These are phyloP conservation scores for Oncorhynchus keta DNA, from an alignment of 2,113 vertebrate genomes.

Conservation along the genomic window DNA sequence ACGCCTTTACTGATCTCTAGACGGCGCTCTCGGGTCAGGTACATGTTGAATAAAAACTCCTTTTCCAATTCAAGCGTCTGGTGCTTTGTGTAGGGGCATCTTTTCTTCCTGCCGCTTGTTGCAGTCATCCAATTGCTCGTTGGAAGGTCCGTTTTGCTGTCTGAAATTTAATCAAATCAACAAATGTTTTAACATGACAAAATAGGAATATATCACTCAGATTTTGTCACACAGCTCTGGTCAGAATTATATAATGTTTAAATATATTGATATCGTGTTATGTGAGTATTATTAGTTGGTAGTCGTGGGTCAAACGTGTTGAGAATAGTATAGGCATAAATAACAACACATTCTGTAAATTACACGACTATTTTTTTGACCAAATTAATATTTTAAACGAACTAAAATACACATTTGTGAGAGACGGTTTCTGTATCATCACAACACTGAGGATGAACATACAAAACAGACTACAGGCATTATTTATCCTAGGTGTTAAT, in stretches of 20 bases:
- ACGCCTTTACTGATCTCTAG: conserved; percentile 99
- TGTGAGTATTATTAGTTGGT: too few species aligned
- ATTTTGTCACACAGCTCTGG: too few species aligned
- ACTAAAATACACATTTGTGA: background rate
- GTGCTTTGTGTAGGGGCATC: conserved; percentile 98
- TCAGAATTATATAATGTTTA: too few species aligned
- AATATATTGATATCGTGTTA: too few species aligned
- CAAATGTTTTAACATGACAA: background rate
- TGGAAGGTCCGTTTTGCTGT: conserved; percentile 86
- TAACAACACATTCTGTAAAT: background rate
- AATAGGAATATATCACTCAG: too few species aligned
- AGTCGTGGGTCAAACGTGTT: background rate
- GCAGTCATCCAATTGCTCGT: conserved; percentile 98
- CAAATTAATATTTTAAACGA: background rate
- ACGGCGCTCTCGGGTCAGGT: conserved; percentile 99
- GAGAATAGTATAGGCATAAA: background rate
- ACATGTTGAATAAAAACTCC: conserved; percentile 99
- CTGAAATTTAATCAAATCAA: conserved; percentile 71
- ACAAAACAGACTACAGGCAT: too few species aligned
- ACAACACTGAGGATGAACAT: too few species aligned
- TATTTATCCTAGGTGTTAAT: too few species aligned
- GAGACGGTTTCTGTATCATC: too few species aligned
- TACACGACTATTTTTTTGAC: background rate
- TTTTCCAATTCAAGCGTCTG: conserved; percentile 99
- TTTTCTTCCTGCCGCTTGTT: conserved; percentile 98